Evolutionary conservation across 1,140 invertebrate genomes (phyloP).

Genomic region (Leptoteleia sp.): DNA sequence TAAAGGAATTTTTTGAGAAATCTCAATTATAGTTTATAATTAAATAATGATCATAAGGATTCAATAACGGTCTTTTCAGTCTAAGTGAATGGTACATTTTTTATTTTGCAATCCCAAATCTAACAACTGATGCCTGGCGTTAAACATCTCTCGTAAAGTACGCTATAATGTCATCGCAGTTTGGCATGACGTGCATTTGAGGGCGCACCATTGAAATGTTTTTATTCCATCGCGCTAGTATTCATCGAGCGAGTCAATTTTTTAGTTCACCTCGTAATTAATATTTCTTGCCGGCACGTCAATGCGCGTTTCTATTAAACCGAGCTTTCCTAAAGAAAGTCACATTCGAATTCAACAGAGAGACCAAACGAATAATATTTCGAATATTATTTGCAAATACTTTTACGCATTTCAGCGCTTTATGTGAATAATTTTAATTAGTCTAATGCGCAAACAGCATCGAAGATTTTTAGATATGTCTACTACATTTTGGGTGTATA

Average conservation of each 20-base stretch:
- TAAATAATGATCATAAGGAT: constrained; percentile 21
- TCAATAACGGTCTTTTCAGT: constrained; percentile 6
- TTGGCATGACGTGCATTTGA: constrained; percentile 23
- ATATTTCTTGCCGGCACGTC: constrained; percentile 15
- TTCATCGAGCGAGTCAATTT: constrained; percentile 22
- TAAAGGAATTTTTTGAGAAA: no score
- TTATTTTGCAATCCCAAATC: constrained; percentile 18
- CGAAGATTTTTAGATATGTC: no score
- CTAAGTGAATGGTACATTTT: constrained; percentile 15
- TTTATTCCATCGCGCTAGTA: constrained; percentile 21
- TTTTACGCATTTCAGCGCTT: background rate
- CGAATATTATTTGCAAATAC: background rate
- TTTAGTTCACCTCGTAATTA: constrained; percentile 27
- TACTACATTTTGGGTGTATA: no score
- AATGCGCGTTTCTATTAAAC: constrained; percentile 6
- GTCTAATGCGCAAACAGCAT: no score
- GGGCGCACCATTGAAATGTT: constrained; percentile 25
- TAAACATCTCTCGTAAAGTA: constrained; percentile 21
- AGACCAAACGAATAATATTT: background rate
- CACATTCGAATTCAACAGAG: constrained; percentile 12
- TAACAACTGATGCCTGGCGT: constrained; percentile 7
- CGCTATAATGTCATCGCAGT: constrained; percentile 18
- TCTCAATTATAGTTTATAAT: no score
- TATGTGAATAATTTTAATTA: background rate
- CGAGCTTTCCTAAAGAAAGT: background rate